Base-by-base conservation (phyloP, 2,113 vertebrate genomes). In the Acanthisitta chloris region DNA sequence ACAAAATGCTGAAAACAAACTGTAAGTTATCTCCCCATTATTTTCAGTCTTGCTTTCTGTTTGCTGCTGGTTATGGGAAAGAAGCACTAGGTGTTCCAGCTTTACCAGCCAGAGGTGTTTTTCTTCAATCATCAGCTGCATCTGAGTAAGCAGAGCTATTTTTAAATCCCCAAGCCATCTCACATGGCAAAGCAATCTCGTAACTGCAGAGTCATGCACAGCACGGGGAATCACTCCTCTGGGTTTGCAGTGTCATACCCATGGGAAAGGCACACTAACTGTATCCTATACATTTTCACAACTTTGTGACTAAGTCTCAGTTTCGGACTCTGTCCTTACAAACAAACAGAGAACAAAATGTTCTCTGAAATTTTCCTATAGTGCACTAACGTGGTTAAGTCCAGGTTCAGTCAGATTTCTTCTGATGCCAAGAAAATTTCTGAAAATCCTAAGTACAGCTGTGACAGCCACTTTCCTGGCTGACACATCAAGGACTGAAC, bases 141-240 rank as follows among this genome's bases (percentile, higher is more conserved):
- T 93, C 51, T 97, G 96, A 96, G 88, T 88, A 93, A 96, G 93
- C 78, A 38, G 74, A 93, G 79, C 90, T 96, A 95, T 96, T 96
- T 96, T 95, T 94, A 93, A 48, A 54, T 28, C 70, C 23, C 8
- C 42, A 40, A 40, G 33, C 28, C 38, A 49, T 10, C 69, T 76
- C 26, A 0, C 6, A 0, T 19, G 51, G 73, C 2, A 87, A 31
- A 85, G 71, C 28, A 17, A 42, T 28, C 9, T 0, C 34, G 18
- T 5, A 96, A 96, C 72, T 96, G 95, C 94, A 81, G 81, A 86
- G 90, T 97, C 96, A 97, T 59, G 82, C 43, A 11, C 52, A 48
- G 65, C 74, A 25, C 1, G 16, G 74, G 94, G 76, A 94, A 71
- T 26, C 72, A 16, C 84, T 71, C 14, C 67, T 71, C 55, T 36